Base-by-base conservation (phyloP, 1,140 invertebrate genomes). In the Aleiodes sp. region DNA sequence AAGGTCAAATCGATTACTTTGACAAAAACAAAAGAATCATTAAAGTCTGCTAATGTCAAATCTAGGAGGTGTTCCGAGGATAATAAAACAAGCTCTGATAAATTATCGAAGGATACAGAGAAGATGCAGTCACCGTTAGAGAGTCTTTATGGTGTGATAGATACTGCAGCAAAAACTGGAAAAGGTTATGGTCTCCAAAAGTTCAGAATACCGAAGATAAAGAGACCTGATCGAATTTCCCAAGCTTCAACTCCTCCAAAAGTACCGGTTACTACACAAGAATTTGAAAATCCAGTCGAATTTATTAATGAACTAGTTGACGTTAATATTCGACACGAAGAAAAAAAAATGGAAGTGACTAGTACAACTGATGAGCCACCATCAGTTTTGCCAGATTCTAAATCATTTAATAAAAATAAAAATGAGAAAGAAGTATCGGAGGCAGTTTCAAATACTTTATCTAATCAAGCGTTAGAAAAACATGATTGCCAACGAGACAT, bases 171-270 rank as follows among this genome's bases (percentile, higher is more conserved):
- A 2, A 84, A 81, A 65, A 83, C 83, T 7, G 83, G 82, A 7
- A 83, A 85, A 64, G 88, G 87, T 2, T 88, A 88, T 78, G 88
- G 88, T 6, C 80, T 90, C 0, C 90, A 91, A 75, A 89, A 89
- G 60, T 91, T 90, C 67, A 89, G 88, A 80, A 91, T 91, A 70
- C 90, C 90, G 0, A 91, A 91, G 81, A 88, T 89, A 33, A 89
- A 87, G 77, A 83, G 84, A 3, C 62, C 71, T 3, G 80, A 79
- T 14, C 66, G n/a, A 33, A 4, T 24, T 1, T 31, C 67, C 7
- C 59, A 29, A 9, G 16, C 75, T 4, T 75, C 79, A 0, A 61
- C 76, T 1, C 66, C 76, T 6, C 68, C 75, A 4, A 68, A 37
- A 43, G 24, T 2, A 57, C 29, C 60, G 6, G 37, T 41, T 31